Conservation (phyloP, 2,888 invertebrate genomes). For the Drosophila niveifrons region DNA sequence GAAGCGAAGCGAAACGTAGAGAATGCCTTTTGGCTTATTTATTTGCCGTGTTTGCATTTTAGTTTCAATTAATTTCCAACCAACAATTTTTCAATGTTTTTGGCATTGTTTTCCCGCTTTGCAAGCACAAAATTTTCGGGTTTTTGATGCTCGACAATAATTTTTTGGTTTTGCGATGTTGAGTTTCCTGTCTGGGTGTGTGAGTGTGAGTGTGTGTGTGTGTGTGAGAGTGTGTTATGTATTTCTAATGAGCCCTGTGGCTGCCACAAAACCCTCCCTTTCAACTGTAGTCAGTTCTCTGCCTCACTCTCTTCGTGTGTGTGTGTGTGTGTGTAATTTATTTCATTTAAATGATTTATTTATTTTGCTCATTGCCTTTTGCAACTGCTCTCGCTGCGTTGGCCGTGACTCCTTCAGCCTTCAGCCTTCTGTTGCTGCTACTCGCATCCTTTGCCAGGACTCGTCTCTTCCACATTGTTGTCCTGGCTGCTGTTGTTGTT, state of each 20-base stretch:
- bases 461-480: slow-evolving; percentile 47
- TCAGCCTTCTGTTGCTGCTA: neutral
- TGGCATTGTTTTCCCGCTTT: slow-evolving; percentile 1
- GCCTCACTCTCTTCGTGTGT: neutral
- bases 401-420: slow-evolving; percentile 1
- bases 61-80: slow-evolving; percentile 49
- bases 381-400: slow-evolving; percentile 50
- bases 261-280: slow-evolving; percentile 29
- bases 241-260: slow-evolving; percentile 73
- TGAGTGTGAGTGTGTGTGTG: neutral
- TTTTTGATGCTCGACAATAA: slow-evolving; percentile 14
- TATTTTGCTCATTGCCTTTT: slow-evolving; percentile 75
- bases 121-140: slow-evolving; percentile 15
- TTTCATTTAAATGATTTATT: slow-evolving; percentile 81
- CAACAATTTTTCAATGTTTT: neutral
- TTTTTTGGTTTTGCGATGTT: slow-evolving; percentile 1
- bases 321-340: slow-evolving; percentile 52
- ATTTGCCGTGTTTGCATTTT: slow-evolving; percentile 38
- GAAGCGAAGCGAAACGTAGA: neutral
- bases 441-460: slow-evolving; percentile 42
- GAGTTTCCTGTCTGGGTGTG: neutral
- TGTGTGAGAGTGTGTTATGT: slow-evolving; percentile 47
- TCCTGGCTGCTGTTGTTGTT: slow-evolving; percentile 48
- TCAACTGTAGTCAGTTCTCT: neutral
- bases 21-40: slow-evolving; percentile 14